Percentiles rank a stretch among this genome's conserved stretches.
Evolutionary conservation across 2,888 invertebrate species (phyloP).

Genomic region (Thymelicus sylvestris): DNA sequence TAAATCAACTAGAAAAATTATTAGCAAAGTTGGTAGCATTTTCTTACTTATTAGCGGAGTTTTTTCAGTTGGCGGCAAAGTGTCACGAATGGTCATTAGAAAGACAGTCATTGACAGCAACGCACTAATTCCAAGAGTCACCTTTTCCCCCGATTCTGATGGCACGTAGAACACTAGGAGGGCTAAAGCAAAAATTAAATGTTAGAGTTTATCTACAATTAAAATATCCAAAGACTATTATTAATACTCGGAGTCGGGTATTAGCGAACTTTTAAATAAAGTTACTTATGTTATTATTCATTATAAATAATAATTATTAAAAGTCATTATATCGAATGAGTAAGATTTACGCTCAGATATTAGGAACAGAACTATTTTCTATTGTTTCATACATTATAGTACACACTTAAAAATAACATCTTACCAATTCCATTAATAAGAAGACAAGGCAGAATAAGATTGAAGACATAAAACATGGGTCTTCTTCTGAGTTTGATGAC

Average conservation of each 20-base stretch:
- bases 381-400: no score
- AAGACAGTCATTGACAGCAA: slow-evolving; percentile 95
- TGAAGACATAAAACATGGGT: slow-evolving; percentile 94
- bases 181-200: slow-evolving; percentile 75
- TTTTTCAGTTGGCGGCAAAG: slow-evolving; percentile 94
- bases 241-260: no score
- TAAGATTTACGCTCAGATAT: no score
- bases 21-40: slow-evolving; percentile 3
- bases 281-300: no score
- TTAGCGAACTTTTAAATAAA: no score
- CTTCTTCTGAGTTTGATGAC: slow-evolving; percentile 89
- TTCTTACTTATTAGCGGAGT: slow-evolving; percentile 93
- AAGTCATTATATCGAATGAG: no score
- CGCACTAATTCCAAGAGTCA: slow-evolving; percentile 93
- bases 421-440: slow-evolving; percentile 93
- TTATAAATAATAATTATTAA: no score
- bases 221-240: no score
- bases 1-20: neutral
- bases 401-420: slow-evolving; percentile 42
- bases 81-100: slow-evolving; percentile 94
- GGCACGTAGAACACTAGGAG: slow-evolving; percentile 94
- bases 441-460: slow-evolving; percentile 92
- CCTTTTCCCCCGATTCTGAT: slow-evolving; percentile 94
- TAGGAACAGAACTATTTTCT: no score
- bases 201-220: neutral